Evolutionary conservation across 1,140 invertebrate genomes (phyloP), one percentile per base, ranked within the genome.

Genomic region (Heliconius nattereri): DNA sequence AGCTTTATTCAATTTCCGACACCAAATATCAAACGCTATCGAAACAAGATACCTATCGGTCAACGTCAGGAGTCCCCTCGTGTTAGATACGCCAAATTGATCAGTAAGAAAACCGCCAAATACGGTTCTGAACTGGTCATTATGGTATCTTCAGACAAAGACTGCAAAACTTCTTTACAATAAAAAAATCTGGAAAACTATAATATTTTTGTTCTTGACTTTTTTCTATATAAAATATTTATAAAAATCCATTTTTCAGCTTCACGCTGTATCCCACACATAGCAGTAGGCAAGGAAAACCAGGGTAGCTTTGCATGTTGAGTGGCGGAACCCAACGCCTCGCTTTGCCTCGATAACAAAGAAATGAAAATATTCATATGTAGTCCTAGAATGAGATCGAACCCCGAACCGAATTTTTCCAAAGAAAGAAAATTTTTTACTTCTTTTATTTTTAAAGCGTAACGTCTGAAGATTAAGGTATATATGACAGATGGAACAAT

Each of bases 11-110:
- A 76, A 49, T 76, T 76, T 72, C 66, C 29, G 54, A 71, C 35
- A 76, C 26, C 40, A 76, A 75, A 75, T 71, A 78, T 78, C 76
- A 73, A 78, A 72, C 52, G 49, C 57, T 73, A 78, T 78, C 49
- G 49, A 73, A 78, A 78, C 40, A 73, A 52, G 71, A 78, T 73
- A 57, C 40, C 76, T 37, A 78, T 78, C 76, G 76, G 76, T 78
- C 76, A 78, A 78, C 71, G 76, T 78, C 76, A 76, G 23, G 26
- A 54, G 20, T 75, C 32, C 23, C 35, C 26, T n/a, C 32, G 60
- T 45, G 71, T 76, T 76, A 71, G 57, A 16, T 45, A 76, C 60
- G 60, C 75, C 37, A 29, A 71, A 76, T 70, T 76, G 57, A 45
- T 71, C 60, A 26, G 16, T 71, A 29, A 66, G 60, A 66, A 60